Base-by-base conservation (phyloP, 2,797 vertebrate species). In the Danio albolineatus region DNA sequence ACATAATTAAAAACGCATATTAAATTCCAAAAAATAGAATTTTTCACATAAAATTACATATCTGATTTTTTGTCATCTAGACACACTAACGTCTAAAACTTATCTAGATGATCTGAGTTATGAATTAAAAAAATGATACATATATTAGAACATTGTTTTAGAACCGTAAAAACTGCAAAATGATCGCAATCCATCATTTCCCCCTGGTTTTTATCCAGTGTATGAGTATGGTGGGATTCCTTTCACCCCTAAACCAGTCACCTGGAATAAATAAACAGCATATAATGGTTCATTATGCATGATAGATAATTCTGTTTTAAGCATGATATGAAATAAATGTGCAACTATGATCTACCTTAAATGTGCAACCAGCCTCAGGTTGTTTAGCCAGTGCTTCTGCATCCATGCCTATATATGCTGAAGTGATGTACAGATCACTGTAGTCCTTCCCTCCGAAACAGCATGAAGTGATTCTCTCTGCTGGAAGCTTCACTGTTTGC, bases 391-490 rank as follows among this genome's bases (percentile, higher is more conserved):
- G 84, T 41, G 85, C 79, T 10, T 93, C 91, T 4, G 93, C 87
- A 81, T 93, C 89, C 85, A 97, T 89, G 41, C 94, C 96, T 0
- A 91, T 80, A 56, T 75, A 88, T 46, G 95, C 96, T 14, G 95
- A 94, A 60, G 97, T 98, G 88, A 98, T 96, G 0, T 94, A 99
- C 79, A 99, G 94, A 82, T 98, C 97, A 38, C 93, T 93, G 89
- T 95, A 97, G 90, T 96, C 93, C 4, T 91, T 92, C 76, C 97
- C 97, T 61, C 97, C 97, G 0, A 99, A 99, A 84, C 95, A 96
- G 87, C 96, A 97, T 0, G 96, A 99, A 19, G 97, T 99, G 64
- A 92, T 96, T 83, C 95, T 95, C 36, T 86, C 91, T 48, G 93
- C 94, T 0, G 97, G 96, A 66, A 98, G 88, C 79, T 91, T 94